Evolutionary conservation across 2,113 vertebrate species (phyloP), one percentile per base, ranked within the genome.

Genomic region (Boulengeromyrus knoepffleri): DNA sequence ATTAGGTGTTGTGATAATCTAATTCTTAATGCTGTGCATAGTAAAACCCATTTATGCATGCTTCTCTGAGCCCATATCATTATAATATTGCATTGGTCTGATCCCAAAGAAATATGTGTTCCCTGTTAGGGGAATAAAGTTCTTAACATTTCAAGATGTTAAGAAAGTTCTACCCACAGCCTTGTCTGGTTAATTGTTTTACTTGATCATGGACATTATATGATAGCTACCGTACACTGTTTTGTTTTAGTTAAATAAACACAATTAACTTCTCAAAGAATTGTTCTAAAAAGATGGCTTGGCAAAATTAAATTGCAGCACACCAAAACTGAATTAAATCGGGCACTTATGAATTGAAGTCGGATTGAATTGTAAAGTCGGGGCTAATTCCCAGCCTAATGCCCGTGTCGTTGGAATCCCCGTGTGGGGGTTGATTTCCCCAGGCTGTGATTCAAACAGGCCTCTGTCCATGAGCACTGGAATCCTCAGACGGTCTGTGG

Each of bases 391-490:
- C 5, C 17, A 24, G 62, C n/a, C n/a, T 50, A 2, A 53, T 39
- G n/a, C 45, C 46, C 0, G n/a, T 80, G 58, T 19, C 15, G 45
- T 90, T 74, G 66, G 92, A 42, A 10, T 89, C 92, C 58, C 31
- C 91, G 85, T 86, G 66, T 21, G 6, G 88, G 87, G 91, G 92
- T 90, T 91, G 86, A 84, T 56, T 89, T 89, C 74, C 12, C 49
- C 50, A n/a, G 88, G 85, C 90, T 92, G 24, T 58, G 92, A 94
- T 92, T 93, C 91, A 49, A 93, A 92, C 91, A 92, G 92, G 90
- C 90, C 90, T 90, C 91, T 19, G 47, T 47, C 66, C 9, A 13
- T 36, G 89, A 83, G 53, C 42, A 49, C 87, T 89, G 50, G 50
- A 85, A 66, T 88, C 91, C 89, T 89, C 46, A 84, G 92, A 91